These are phyloP conservation scores for Urocyon cinereoargenteus DNA, from an alignment of 2,797 vertebrate genomes.

Conservation along the genomic window DNA sequence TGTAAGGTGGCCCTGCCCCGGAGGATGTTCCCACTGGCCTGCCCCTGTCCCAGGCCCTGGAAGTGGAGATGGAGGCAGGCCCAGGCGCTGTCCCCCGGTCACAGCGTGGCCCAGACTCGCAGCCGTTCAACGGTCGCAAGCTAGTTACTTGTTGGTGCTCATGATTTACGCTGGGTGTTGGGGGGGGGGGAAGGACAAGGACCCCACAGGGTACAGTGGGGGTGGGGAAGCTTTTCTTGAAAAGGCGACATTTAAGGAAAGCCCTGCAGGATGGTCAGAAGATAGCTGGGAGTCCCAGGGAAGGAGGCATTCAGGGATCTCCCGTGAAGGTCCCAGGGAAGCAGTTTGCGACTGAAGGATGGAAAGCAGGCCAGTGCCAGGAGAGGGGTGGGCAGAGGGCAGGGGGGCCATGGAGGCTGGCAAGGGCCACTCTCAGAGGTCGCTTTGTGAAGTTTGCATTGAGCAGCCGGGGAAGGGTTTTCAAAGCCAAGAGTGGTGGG, in stretches of 20 bases:
- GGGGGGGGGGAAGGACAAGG: not conserved
- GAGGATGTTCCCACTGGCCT: rapidly evolving
- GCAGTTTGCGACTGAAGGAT: not conserved
- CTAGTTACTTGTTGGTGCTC: rapidly evolving
- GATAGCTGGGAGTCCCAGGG: not conserved
- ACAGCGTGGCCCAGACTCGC: not conserved
- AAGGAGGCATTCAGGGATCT: not conserved
- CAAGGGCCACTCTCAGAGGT: not conserved
- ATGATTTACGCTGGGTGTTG: not conserved
- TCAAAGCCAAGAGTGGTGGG: not conserved
- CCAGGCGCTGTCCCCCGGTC: not conserved
- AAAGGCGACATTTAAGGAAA: too few relatives aligned
- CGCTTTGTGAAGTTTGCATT: not conserved
- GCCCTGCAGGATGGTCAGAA: not conserved
- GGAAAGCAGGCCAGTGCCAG: not conserved
- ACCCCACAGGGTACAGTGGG: rapidly evolving
- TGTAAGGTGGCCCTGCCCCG: constrained; percentile 83
- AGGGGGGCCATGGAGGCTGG: too few relatives aligned
- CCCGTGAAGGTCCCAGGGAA: too few relatives aligned
- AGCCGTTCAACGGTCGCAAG: not conserved
- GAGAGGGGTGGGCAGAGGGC: not conserved
- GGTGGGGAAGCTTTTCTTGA: not conserved
- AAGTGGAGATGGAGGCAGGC: not conserved
- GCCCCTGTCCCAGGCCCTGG: not conserved
- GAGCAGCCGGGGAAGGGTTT: not conserved